A percentile compares a stretch with the other conserved stretches of the same genome.
Evolutionary conservation across 2,113 vertebrate genomes (phyloP).

Genomic region (Platysternon megacephalum): DNA sequence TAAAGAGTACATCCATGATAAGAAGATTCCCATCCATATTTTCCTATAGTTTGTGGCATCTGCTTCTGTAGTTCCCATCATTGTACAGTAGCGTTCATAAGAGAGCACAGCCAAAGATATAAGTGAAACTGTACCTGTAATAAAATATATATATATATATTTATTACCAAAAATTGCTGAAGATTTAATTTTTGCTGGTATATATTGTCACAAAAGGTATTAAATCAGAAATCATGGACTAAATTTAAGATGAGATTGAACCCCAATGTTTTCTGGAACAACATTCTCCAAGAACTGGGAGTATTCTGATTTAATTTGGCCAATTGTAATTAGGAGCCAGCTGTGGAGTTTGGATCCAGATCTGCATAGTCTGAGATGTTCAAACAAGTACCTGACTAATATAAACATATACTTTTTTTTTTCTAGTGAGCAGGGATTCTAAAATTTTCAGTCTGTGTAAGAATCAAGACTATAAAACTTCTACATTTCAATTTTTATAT

Average conservation of each 20-base stretch:
- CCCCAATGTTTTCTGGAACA: background rate
- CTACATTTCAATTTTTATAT: background rate
- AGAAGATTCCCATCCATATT: conserved; percentile 72
- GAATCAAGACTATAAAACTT: background rate
- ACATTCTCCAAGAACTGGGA: rapidly evolving
- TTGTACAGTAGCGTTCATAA: conserved; percentile 84
- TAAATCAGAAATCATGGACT: background rate
- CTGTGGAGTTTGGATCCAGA: background rate
- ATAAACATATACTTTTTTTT: too few relatives aligned
- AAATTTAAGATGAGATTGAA: background rate
- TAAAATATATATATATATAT: background rate
- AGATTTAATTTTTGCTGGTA: background rate
- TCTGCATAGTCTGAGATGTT: background rate
- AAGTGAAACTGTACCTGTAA: conserved; percentile 83
- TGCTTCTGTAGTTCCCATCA: conserved; percentile 79
- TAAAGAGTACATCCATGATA: conserved; percentile 85
- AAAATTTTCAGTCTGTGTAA: background rate
- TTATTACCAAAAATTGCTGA: background rate
- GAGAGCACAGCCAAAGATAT: conserved; percentile 86
- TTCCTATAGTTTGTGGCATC: conserved; percentile 84
- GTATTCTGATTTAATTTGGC: background rate
- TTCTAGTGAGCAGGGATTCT: background rate
- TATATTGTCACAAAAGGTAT: background rate
- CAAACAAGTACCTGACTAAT: background rate
- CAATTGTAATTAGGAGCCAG: background rate